These are phyloP conservation scores for Bombus turneri DNA, from an alignment of 1,140 invertebrate genomes.

Conservation along the genomic window DNA sequence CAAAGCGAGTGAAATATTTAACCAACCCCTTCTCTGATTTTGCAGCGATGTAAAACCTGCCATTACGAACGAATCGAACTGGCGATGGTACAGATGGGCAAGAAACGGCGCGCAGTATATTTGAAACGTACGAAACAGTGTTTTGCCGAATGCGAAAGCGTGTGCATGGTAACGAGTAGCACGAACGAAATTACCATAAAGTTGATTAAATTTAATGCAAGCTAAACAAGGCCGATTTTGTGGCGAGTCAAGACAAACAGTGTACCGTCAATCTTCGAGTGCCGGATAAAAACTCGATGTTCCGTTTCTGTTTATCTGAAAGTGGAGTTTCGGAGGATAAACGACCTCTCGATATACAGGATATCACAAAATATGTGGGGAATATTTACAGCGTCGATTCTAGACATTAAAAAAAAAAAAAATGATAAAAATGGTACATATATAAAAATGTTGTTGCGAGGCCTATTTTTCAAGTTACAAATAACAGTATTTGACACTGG, in stretches of 20 bases:
- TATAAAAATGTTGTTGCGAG: too few species aligned
- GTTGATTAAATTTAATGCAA: conserved; percentile 32
- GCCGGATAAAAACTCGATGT: conserved; percentile 13
- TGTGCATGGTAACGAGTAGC: background rate
- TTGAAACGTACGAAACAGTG: background rate
- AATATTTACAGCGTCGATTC: background rate
- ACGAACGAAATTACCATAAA: conserved; percentile 24
- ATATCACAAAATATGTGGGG: background rate
- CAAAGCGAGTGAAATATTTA: background rate
- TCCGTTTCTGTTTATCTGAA: conserved; percentile 5
- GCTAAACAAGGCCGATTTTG: background rate
- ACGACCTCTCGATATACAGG: background rate
- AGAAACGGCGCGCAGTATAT: background rate
- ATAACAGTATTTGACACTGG: too few species aligned
- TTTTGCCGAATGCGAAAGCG: background rate
- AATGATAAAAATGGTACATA: too few species aligned
- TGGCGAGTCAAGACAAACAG: background rate
- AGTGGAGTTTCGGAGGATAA: background rate
- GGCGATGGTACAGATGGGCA: background rate
- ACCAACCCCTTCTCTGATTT: background rate
- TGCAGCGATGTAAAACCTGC: background rate
- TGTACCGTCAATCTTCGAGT: background rate
- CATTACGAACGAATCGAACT: background rate
- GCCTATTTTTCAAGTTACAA: too few species aligned
- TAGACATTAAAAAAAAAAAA: too few species aligned